Evolutionary conservation across 2,888 invertebrate species (phyloP).

Genomic region (Scaptomyza flava): DNA sequence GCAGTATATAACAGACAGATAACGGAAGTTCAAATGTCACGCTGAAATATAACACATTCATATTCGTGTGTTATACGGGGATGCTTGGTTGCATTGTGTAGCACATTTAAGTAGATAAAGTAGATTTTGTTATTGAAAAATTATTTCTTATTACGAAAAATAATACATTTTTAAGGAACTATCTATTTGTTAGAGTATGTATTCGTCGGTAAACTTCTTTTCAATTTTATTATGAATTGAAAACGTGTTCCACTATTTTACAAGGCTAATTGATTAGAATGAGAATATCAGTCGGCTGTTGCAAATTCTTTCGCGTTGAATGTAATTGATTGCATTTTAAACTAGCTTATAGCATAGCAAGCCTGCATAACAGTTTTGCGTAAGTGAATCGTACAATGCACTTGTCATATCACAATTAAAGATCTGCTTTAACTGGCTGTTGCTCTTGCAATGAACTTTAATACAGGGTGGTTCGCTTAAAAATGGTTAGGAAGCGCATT

Average conservation of each 20-base stretch:
- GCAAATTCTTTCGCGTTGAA: slow-evolving; percentile 4
- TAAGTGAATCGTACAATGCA: slow-evolving; percentile 36
- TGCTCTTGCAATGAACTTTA: not conserved
- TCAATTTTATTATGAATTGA: slow-evolving; percentile 5
- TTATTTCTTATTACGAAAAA: too few species aligned
- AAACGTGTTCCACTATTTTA: slow-evolving; percentile 28
- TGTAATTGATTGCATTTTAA: slow-evolving; percentile 50
- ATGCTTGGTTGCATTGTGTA: not conserved
- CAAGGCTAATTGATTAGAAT: slow-evolving; percentile 38
- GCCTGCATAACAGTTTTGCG: slow-evolving; percentile 49
- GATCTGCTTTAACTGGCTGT: slow-evolving; percentile 7
- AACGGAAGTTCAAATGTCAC: slow-evolving; percentile 59
- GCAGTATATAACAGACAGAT: slow-evolving; percentile 11
- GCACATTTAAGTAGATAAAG: not conserved
- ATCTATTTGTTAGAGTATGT: not conserved
- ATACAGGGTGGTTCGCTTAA: slow-evolving; percentile 50
- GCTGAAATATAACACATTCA: slow-evolving; percentile 8
- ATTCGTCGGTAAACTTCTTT: not conserved
- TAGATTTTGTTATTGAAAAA: too few species aligned
- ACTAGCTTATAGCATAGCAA: slow-evolving; percentile 29
- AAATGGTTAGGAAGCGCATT: slow-evolving; percentile 26
- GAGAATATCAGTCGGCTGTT: slow-evolving; percentile 27
- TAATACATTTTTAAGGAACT: too few species aligned
- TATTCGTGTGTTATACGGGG: not conserved
- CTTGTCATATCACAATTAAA: slow-evolving; percentile 29